Conservation (phyloP, 1,140 invertebrate genomes). For the Lethocerus indicus region DNA sequence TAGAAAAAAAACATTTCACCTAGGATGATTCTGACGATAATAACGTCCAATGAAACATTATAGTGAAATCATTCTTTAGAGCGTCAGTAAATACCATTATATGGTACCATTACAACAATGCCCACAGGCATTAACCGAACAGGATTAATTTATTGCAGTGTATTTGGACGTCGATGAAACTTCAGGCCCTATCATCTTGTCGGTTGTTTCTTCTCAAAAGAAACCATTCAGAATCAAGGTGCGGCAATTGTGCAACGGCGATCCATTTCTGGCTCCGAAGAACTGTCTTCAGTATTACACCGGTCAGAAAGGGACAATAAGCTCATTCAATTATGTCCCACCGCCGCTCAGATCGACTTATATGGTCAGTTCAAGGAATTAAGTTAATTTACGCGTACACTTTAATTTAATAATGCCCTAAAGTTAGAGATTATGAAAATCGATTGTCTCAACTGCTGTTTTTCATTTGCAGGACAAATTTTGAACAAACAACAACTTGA, state of each 20-base stretch:
- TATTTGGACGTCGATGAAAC: constrained; percentile 47
- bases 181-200: constrained; percentile 40
- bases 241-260: constrained; percentile 28
- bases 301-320: constrained; percentile 35
- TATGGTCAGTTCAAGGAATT: constrained; percentile 1
- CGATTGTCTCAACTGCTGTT: neutral
- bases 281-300: constrained; percentile 54
- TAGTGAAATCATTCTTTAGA: constrained; percentile 15
- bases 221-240: constrained; percentile 43
- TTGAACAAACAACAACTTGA: neutral
- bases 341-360: neutral
- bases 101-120: too few relatives aligned
- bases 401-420: neutral
- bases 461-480: neutral
- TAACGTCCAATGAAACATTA: neutral
- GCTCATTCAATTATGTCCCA: constrained; percentile 50
- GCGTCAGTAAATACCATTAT: too few relatives aligned
- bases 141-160: constrained; percentile 40
- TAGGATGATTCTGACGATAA: too few relatives aligned
- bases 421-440: neutral
- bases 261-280: constrained; percentile 31
- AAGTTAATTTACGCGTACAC: neutral
- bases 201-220: constrained; percentile 37
- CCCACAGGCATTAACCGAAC: too few relatives aligned
- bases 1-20: too few relatives aligned